Evolutionary conservation across 2,113 vertebrate genomes (phyloP).

Genomic region (Crocuta crocuta): DNA sequence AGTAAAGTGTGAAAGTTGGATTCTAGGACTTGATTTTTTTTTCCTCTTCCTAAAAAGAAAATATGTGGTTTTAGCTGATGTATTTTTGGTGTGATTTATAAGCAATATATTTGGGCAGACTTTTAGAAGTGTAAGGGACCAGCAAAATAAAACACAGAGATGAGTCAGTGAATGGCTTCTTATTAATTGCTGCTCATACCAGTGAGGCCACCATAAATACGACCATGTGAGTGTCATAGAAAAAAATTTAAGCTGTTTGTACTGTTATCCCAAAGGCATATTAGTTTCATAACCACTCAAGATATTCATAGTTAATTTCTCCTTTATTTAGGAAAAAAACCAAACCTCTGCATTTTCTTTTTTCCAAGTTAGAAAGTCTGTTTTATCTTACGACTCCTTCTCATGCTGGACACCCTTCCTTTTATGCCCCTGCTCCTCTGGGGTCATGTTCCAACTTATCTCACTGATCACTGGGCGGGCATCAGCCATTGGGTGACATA

Average conservation of each 20-base stretch:
- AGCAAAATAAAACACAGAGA: background rate
- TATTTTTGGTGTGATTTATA: conserved; percentile 45
- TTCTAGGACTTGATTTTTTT: conserved; percentile 53
- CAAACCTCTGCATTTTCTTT: background rate
- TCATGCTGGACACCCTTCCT: background rate
- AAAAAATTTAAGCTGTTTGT: background rate
- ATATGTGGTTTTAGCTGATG: background rate
- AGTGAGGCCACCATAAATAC: background rate
- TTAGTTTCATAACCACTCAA: background rate
- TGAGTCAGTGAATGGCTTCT: background rate
- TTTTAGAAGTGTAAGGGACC: conserved; percentile 29
- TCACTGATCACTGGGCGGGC: background rate
- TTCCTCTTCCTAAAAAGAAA: background rate
- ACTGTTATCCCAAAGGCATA: background rate
- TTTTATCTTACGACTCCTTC: background rate
- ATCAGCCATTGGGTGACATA: background rate
- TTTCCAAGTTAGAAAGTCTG: background rate
- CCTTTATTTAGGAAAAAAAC: background rate
- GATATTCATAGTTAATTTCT: background rate
- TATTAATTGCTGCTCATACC: background rate
- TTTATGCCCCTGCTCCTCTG: background rate
- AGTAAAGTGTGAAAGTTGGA: conserved; percentile 40
- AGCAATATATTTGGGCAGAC: background rate
- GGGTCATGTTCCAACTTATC: background rate
- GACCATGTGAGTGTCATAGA: background rate